Evolutionary conservation across 1,140 invertebrate genomes (phyloP).

Genomic region (Physella acuta): DNA sequence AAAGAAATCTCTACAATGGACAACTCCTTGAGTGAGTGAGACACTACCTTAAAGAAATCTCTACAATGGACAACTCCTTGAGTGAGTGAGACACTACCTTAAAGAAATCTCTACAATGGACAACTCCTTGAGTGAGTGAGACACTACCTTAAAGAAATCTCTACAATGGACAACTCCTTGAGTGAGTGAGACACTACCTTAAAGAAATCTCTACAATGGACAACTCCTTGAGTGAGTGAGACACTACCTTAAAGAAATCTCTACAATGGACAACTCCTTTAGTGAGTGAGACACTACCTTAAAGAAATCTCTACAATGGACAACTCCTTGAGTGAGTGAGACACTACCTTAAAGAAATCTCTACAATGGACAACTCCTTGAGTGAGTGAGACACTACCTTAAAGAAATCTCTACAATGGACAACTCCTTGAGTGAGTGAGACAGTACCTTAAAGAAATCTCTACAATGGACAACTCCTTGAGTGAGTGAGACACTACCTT

Average conservation of each 20-base stretch:
- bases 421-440: conserved; percentile 74
- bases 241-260: conserved; percentile 75
- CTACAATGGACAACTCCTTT: conserved; percentile 81
- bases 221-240: conserved; percentile 74
- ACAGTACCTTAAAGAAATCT: conserved; percentile 75
- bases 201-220: conserved; percentile 79
- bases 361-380: conserved; percentile 80
- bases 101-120: conserved; percentile 79
- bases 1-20: conserved; percentile 79
- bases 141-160: conserved; percentile 75
- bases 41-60: conserved; percentile 75
- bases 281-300: too few species aligned
- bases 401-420: conserved; percentile 79
- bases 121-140: conserved; percentile 74
- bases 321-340: conserved; percentile 74
- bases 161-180: conserved; percentile 80
- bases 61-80: conserved; percentile 80
- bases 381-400: too few species aligned
- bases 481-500: too few species aligned
- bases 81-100: too few species aligned
- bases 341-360: conserved; percentile 75
- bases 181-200: too few species aligned
- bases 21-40: conserved; percentile 74
- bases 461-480: conserved; percentile 80
- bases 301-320: conserved; percentile 79